A percentile compares a stretch with the other conserved stretches of the same genome.
phyloP scores from a whole-genome alignment of 2,888 invertebrate species.

The Torymus texanus region DNA sequence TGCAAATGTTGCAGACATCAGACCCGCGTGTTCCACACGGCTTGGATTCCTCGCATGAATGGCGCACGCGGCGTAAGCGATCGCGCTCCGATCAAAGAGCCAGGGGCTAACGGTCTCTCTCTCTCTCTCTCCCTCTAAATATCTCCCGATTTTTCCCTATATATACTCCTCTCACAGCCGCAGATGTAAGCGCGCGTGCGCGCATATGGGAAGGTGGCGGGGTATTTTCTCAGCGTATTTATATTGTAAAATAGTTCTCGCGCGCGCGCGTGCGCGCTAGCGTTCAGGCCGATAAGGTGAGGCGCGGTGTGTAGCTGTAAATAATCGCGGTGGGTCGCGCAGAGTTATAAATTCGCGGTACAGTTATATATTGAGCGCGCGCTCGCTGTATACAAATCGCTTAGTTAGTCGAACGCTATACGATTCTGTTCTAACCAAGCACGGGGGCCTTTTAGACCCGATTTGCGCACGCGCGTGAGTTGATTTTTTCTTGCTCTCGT shows the following conservation, averaged over 20 bases:
- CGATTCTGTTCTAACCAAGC: too few relatives aligned
- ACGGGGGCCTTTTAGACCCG: too few relatives aligned
- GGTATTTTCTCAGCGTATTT: not conserved
- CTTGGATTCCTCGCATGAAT: constrained; percentile 36
- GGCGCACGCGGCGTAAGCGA: constrained; percentile 14
- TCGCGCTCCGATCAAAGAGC: constrained; percentile 33
- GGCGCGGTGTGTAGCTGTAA: constrained; percentile 14
- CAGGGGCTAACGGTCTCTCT: constrained; percentile 29
- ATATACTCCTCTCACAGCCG: not conserved
- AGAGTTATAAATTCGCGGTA: constrained; percentile 2
- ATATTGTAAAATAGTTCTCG: not conserved
- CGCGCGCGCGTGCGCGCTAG: not conserved
- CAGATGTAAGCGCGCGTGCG: not conserved
- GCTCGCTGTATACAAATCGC: not conserved
- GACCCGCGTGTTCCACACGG: constrained; percentile 12
- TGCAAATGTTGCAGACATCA: too few relatives aligned
- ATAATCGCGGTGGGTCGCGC: constrained; percentile 2
- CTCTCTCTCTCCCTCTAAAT: constrained; percentile 11
- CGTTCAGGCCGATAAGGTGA: not conserved
- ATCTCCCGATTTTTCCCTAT: constrained; percentile 20
- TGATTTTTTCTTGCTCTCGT: too few relatives aligned
- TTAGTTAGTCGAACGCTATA: too few relatives aligned
- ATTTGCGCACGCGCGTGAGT: too few relatives aligned
- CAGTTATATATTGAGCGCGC: constrained; percentile 21
- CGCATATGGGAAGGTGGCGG: not conserved